A percentile compares a stretch with the other conserved stretches of the same genome.
Evolutionary conservation across 2,888 invertebrate genomes (phyloP).

Genomic region (Rhagophthalmus giganteus): DNA sequence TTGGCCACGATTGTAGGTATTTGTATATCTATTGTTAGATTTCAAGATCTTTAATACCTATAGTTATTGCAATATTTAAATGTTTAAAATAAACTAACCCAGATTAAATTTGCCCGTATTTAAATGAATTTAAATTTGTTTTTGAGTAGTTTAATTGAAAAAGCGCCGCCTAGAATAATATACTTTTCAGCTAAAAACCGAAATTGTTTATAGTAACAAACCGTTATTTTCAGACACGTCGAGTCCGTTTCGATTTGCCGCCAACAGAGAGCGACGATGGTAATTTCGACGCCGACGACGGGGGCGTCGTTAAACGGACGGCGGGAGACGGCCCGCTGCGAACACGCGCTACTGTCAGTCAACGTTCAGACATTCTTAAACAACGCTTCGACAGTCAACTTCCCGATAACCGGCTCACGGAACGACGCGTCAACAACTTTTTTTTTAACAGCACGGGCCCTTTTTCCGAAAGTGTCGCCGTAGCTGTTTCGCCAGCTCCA

Average conservation of each 20-base stretch:
- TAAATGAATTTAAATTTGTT: too few relatives aligned
- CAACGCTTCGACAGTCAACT: constrained; percentile 34
- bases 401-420: too few relatives aligned
- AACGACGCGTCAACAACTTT: constrained; percentile 18
- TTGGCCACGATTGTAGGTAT: too few relatives aligned
- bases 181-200: too few relatives aligned
- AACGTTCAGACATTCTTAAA: constrained; percentile 38
- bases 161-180: too few relatives aligned
- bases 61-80: too few relatives aligned
- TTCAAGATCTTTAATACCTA: too few relatives aligned
- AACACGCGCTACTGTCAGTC: constrained; percentile 43
- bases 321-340: constrained; percentile 43
- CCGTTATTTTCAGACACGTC: constrained; percentile 43
- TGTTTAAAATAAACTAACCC: too few relatives aligned
- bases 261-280: constrained; percentile 43
- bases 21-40: too few relatives aligned
- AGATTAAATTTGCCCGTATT: too few relatives aligned
- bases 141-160: too few relatives aligned
- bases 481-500: constrained; percentile 47
- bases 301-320: constrained; percentile 36
- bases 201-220: constrained; percentile 7
- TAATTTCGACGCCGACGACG: constrained; percentile 31
- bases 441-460: constrained; percentile 2
- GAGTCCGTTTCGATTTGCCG: constrained; percentile 50
- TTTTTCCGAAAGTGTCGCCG: constrained; percentile 35